Conservation (phyloP, 2,888 invertebrate genomes). For the Allacma fusca region DNA sequence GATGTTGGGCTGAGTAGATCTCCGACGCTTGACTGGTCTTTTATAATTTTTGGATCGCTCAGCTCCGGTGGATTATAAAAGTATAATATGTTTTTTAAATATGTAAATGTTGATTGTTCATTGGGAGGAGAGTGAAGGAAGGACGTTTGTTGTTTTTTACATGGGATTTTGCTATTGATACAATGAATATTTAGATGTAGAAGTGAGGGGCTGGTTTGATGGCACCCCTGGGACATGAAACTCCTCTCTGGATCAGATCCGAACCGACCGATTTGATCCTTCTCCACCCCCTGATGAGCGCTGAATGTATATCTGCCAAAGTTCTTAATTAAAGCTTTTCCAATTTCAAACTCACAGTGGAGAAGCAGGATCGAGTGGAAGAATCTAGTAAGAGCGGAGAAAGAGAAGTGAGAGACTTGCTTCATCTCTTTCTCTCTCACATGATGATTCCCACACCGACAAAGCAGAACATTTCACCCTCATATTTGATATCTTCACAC, state of each 20-base stretch:
- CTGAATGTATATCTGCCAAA: constrained; percentile 60
- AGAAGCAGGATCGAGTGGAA: constrained; percentile 1
- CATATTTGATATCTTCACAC: constrained; percentile 55
- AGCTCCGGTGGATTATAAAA: no score
- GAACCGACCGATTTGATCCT: constrained; percentile 58
- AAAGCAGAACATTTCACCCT: constrained; percentile 41
- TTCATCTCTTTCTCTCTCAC: constrained; percentile 35
- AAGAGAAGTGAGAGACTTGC: constrained; percentile 22
- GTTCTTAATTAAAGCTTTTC: constrained; percentile 61
- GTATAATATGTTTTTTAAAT: constrained; percentile 1
- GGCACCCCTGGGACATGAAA: constrained; percentile 59
- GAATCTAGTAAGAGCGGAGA: constrained; percentile 44
- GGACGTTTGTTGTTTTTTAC: constrained; percentile 52
- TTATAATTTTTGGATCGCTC: not conserved
- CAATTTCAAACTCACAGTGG: constrained; percentile 53
- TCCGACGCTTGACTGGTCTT: constrained; percentile 10
- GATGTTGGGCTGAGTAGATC: not conserved
- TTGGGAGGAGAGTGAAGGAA: constrained; percentile 36
- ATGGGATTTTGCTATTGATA: constrained; percentile 56
- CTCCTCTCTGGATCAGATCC: constrained; percentile 58
- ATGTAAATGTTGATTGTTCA: constrained; percentile 20
- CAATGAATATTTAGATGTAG: constrained; percentile 61
- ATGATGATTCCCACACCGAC: constrained; percentile 41
- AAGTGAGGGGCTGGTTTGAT: constrained; percentile 58
- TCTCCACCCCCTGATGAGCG: constrained; percentile 61